phyloP scores from a whole-genome alignment of 2,888 invertebrate genomes.

The Drosophila peninsularis region DNA sequence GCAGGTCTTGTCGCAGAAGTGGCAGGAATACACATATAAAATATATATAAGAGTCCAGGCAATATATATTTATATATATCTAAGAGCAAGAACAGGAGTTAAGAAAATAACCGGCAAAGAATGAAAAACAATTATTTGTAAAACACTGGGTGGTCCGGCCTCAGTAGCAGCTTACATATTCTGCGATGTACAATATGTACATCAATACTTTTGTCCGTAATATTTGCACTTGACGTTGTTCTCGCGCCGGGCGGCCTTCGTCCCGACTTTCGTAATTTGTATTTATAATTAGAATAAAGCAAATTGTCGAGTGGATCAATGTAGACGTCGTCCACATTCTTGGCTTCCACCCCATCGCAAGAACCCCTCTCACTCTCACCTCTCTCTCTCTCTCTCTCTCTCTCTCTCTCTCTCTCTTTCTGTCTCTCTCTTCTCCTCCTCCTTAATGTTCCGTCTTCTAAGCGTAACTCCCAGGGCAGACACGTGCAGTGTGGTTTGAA shows the following conservation, averaged over 20 bases:
- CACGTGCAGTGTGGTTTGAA: constrained; percentile 52
- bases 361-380: background rate
- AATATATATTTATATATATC: background rate
- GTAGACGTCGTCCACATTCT: constrained; percentile 20
- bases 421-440: too few relatives aligned
- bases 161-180: constrained; percentile 3
- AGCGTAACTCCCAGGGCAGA: constrained; percentile 9
- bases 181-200: background rate
- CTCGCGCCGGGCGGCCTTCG: constrained; percentile 54
- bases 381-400: background rate
- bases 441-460: background rate
- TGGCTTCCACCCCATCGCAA: constrained; percentile 26
- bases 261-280: constrained; percentile 33
- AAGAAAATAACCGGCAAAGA: constrained; percentile 45
- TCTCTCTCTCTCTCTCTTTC: background rate
- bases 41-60: too few relatives aligned
- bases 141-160: constrained; percentile 62
- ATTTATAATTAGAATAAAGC: constrained; percentile 71
- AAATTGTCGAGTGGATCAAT: constrained; percentile 52
- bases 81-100: constrained; percentile 6
- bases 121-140: constrained; percentile 72
- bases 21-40: background rate
- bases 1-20: constrained; percentile 3
- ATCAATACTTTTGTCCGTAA: constrained; percentile 49
- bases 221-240: constrained; percentile 74